Evolutionary conservation across 2,113 vertebrate species (phyloP).

Genomic region (Spheniscus mendiculus): DNA sequence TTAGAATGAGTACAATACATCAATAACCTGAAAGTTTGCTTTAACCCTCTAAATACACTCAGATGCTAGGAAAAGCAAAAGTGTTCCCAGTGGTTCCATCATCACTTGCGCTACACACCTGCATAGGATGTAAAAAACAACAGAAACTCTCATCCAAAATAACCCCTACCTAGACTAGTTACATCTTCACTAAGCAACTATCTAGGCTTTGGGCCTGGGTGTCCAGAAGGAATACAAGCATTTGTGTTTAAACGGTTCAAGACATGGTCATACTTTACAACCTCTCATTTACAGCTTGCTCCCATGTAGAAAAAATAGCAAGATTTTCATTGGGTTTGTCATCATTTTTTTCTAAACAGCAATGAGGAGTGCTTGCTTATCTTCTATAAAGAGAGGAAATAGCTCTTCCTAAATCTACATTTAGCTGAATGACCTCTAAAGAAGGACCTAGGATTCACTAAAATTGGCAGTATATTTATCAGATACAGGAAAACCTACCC

Average conservation of each 20-base stretch:
- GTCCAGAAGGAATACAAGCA: not conserved
- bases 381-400: not conserved
- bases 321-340: not conserved
- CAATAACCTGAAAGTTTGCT: not conserved
- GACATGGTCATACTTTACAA: not conserved
- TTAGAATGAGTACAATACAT: not conserved
- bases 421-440: not conserved
- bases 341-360: not conserved
- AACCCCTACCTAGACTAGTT: not conserved
- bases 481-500: not conserved
- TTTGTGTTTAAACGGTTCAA: not conserved
- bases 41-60: not conserved
- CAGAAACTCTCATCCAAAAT: not conserved
- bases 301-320: not conserved
- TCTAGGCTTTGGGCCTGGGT: not conserved
- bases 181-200: not conserved
- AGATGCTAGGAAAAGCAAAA: not conserved
- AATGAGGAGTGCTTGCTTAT: not conserved
- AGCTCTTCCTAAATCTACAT: not conserved
- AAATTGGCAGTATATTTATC: not conserved
- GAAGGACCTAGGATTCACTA: not conserved
- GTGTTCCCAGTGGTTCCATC: not conserved
- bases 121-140: not conserved
- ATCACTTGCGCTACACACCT: not conserved
- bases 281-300: not conserved